These are phyloP conservation scores for Orestias chungarensis DNA, from an alignment of 2,797 vertebrate species.

Conservation along the genomic window DNA sequence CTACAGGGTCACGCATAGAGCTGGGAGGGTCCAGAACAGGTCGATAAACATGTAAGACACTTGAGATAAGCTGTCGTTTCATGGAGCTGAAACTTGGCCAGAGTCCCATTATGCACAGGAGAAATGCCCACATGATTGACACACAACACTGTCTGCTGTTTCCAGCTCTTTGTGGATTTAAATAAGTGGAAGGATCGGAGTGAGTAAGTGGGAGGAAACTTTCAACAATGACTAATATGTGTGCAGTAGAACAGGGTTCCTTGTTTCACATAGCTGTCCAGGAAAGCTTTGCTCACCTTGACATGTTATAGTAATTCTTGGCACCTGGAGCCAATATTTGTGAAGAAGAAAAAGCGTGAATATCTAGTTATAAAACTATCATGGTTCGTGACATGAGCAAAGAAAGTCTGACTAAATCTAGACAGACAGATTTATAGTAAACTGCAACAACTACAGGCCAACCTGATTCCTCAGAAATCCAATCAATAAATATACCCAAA, in stretches of 20 bases:
- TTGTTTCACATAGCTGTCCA: not conserved
- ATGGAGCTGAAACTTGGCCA: not conserved
- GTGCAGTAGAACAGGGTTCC: not conserved
- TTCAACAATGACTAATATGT: conserved; percentile 51
- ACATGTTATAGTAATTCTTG: not conserved
- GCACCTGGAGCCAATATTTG: not conserved
- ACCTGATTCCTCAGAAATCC: too few relatives aligned
- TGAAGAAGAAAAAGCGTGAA: not conserved
- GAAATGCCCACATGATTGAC: conserved; percentile 13
- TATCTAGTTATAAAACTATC: not conserved
- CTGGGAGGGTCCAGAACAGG: too few relatives aligned
- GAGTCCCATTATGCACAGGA: not conserved
- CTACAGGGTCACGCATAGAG: too few relatives aligned
- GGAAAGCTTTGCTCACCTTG: not conserved
- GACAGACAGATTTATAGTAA: too few relatives aligned
- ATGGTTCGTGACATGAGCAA: not conserved
- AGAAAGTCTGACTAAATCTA: not conserved
- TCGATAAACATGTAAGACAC: not conserved
- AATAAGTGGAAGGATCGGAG: conserved; percentile 13
- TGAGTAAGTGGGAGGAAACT: conserved; percentile 18
- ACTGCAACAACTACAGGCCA: too few relatives aligned
- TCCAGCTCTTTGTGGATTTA: conserved; percentile 28
- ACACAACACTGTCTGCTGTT: conserved; percentile 41
- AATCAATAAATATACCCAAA: too few relatives aligned
- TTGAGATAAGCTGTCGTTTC: not conserved